Conservation (phyloP, 2,888 invertebrate species). For the Masnerella sp. region DNA sequence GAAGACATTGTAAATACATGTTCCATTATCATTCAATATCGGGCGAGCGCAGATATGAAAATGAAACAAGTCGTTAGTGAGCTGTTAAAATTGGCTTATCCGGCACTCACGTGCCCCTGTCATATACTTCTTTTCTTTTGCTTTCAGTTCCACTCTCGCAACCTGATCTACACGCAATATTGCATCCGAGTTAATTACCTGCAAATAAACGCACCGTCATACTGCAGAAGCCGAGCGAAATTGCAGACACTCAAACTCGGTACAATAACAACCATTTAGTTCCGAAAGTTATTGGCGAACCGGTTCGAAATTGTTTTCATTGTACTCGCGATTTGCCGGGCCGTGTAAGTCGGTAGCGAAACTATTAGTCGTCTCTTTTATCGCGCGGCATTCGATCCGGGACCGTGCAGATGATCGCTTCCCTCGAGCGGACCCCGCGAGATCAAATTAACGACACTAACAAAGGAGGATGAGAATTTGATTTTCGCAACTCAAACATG, state of each 20-base stretch:
- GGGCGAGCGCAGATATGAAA: conserved; percentile 41
- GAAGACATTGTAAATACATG: conserved; percentile 41
- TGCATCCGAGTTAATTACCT: conserved; percentile 77
- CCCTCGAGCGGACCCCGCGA: conserved; percentile 7
- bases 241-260: conserved; percentile 52
- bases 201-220: conserved; percentile 76
- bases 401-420: conserved; percentile 33
- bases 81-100: conserved; percentile 53
- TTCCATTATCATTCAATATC: conserved; percentile 44
- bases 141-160: conserved; percentile 28
- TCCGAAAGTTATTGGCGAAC: conserved; percentile 64
- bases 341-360: conserved; percentile 75
- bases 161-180: conserved; percentile 66
- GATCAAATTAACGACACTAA: conserved; percentile 53
- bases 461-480: conserved; percentile 57
- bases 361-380: conserved; percentile 69
- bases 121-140: conserved; percentile 46
- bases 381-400: conserved; percentile 41
- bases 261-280: conserved; percentile 73
- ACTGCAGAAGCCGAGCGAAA: conserved; percentile 63
- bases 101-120: conserved; percentile 47
- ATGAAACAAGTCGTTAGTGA: conserved; percentile 47
- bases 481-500: conserved; percentile 52
- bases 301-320: conserved; percentile 75
- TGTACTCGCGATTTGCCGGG: conserved; percentile 76